phyloP scores from a whole-genome alignment of 2,888 invertebrate species.

The Catocala sponsa region DNA sequence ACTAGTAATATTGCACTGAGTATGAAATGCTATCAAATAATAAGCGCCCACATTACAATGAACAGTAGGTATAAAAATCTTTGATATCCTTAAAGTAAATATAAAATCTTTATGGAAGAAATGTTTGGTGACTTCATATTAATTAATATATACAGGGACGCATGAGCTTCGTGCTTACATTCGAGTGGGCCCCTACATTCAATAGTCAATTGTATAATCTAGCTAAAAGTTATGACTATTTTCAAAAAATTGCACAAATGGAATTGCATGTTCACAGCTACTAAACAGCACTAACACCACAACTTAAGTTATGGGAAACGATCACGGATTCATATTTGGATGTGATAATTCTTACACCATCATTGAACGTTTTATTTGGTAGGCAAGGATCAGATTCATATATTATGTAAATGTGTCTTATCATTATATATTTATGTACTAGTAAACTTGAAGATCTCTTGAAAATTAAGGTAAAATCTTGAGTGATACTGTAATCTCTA shows the following conservation, averaged over 20 bases:
- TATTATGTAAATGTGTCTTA: constrained; percentile 77
- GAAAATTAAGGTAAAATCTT: constrained; percentile 81
- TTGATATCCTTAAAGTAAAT: constrained; percentile 84
- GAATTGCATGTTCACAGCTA: constrained; percentile 87
- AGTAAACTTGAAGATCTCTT: constrained; percentile 82
- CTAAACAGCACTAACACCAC: constrained; percentile 78
- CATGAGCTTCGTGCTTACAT: constrained; percentile 75
- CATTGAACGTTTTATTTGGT: constrained; percentile 74
- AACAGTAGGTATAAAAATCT: constrained; percentile 81
- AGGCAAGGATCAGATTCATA: constrained; percentile 78
- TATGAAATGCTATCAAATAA: constrained; percentile 88
- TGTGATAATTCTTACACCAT: constrained; percentile 66
- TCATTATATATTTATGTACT: constrained; percentile 79
- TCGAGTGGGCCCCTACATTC: constrained; percentile 86
- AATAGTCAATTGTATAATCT: constrained; percentile 86
- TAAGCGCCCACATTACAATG: constrained; percentile 85
- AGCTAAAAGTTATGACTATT: constrained; percentile 88
- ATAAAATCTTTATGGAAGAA: constrained; percentile 86
- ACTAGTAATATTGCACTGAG: constrained; percentile 89
- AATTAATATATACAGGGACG: constrained; percentile 71
- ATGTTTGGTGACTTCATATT: constrained; percentile 78
- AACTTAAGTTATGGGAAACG: constrained; percentile 72
- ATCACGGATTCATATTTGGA: constrained; percentile 73
- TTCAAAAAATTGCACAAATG: constrained; percentile 87
- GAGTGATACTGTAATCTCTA: constrained; percentile 88